A percentile compares a stretch with the other conserved stretches of the same genome.
These are phyloP conservation scores for Tadarida brasiliensis DNA, from an alignment of 2,797 vertebrate genomes.

Conservation along the genomic window DNA sequence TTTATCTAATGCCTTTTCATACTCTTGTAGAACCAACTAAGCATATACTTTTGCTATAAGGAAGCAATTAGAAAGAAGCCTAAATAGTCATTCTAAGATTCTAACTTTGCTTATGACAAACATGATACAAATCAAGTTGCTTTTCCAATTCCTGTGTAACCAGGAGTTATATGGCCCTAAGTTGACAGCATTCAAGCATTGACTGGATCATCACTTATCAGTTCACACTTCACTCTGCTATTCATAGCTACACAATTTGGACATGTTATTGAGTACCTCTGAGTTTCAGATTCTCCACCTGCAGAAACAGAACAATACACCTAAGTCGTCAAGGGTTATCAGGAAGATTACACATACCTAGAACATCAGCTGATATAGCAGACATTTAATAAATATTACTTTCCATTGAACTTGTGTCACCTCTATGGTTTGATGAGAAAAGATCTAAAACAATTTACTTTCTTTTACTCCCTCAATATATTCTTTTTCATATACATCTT, in stretches of 20 bases:
- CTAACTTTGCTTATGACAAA: not conserved
- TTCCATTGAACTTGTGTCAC: not conserved
- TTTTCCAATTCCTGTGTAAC: not conserved
- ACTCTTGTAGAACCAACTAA: not conserved
- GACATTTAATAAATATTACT: not conserved
- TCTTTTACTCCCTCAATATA: not conserved
- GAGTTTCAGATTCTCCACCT: not conserved
- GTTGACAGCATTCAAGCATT: not conserved
- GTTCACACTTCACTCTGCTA: not conserved
- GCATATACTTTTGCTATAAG: not conserved
- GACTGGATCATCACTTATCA: not conserved
- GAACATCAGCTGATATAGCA: not conserved
- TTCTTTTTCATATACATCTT: not conserved
- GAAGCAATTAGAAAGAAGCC: not conserved
- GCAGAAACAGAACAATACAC: not conserved
- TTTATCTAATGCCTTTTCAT: not conserved
- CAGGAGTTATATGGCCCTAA: not conserved
- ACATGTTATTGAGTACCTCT: not conserved
- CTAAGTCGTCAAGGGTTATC: not conserved
- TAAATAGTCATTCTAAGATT: not conserved
- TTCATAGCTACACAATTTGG: not conserved
- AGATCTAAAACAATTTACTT: not conserved
- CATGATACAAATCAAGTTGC: not conserved
- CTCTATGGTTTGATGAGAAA: not conserved
- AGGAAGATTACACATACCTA: not conserved